Base-by-base conservation (phyloP, 37 sponge, comb jelly and placozoan species). In the Halisarca cf. caerulea region DNA sequence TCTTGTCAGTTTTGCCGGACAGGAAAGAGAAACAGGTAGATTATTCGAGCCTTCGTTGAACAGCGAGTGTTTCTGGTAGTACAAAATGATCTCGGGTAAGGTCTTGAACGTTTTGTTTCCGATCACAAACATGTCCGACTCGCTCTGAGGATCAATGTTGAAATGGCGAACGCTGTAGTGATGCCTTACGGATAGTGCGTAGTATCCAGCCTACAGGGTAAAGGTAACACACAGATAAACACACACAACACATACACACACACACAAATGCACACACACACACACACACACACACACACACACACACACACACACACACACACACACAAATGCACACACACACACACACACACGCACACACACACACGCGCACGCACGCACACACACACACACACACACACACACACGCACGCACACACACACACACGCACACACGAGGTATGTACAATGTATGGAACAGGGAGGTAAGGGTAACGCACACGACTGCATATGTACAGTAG, bases 101-200 rank as follows among this genome's bases (percentile, higher is more conserved):
- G 44, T 84, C 28, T 66, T 23, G 78, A 93, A 93, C 39, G 68
- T 82, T 54, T 84, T 68, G 36, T 32, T 45, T 2, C 94, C 94
- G 79, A 93, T 93, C 0, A 34, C 28, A 64, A 80, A 93, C 42
- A 84, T 58, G 60, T 88, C 88, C 34, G 85, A 71, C 7, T 59
- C 38, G 8, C 69, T 77, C 1, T 69, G 68, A 9, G 94, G 94
- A 79, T 93, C 94, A 44, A 93, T 93, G 84, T 93, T 93, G 86
- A 93, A 93, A 72, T 93, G 94, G 17, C 83, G 84, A 45, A 84
- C 82, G 39, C 91, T 92, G 84, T 92, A 90, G 70, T 93, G 94
- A 59, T 93, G 72, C 79, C 91, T 74, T 34, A 93, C 81, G 42
- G 94, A 93, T 45, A 93, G 71, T 2, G 94, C 94, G 78, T 90